Evolutionary conservation across 2,113 vertebrate genomes (phyloP).

Genomic region (Myotis yumanensis): DNA sequence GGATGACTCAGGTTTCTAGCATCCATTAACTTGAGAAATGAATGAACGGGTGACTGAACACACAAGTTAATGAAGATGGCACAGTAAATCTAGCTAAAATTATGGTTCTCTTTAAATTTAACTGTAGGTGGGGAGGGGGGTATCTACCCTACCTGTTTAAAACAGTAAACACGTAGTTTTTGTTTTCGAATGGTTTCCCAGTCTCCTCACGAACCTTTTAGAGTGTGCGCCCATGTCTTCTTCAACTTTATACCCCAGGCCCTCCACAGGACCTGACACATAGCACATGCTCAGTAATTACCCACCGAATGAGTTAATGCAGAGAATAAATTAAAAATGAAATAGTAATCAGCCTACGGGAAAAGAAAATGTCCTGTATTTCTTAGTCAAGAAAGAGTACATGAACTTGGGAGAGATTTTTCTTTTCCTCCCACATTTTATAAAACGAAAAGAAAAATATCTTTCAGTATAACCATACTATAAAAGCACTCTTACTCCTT

Average conservation of each 20-base stretch:
- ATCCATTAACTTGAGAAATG: slow-evolving; percentile 40
- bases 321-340: slow-evolving; percentile 32
- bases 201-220: not conserved
- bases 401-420: not conserved
- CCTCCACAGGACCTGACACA: not conserved
- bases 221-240: not conserved
- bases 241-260: not conserved
- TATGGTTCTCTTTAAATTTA: slow-evolving; percentile 25
- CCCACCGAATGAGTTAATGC: not conserved
- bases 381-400: slow-evolving; percentile 39
- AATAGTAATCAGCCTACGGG: not conserved
- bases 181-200: not conserved
- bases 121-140: not conserved
- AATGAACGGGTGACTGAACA: not conserved
- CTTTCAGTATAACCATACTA: not conserved
- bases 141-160: not conserved
- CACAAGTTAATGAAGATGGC: not conserved
- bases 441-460: slow-evolving; percentile 15
- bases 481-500: not conserved
- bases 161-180: not conserved
- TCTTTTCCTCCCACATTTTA: not conserved
- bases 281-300: not conserved
- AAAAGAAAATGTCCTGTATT: slow-evolving; percentile 47
- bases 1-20: not conserved
- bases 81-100: slow-evolving; percentile 16